phyloP scores from a whole-genome alignment of 2,797 vertebrate species.

The Urosaurus nigricauda region DNA sequence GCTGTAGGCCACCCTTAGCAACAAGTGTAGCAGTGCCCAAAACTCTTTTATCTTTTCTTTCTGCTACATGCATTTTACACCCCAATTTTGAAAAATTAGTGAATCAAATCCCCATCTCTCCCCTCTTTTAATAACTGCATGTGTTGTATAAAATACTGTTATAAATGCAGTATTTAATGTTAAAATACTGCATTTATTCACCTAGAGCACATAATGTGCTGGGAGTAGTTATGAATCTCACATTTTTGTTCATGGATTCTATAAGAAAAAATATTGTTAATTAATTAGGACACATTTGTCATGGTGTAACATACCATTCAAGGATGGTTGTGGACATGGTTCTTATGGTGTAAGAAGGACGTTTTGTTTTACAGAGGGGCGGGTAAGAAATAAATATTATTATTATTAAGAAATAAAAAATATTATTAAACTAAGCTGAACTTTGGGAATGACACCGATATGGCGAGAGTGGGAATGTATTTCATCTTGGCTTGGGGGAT shows the following conservation, averaged over 20 bases:
- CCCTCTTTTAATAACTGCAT: not conserved
- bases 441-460: not conserved
- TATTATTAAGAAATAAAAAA: too few species aligned
- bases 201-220: not conserved
- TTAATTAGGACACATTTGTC: too few species aligned
- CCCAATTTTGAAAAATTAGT: slow-evolving; percentile 11
- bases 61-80: not conserved
- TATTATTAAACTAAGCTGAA: not conserved
- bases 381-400: too few species aligned
- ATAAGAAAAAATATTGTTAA: not conserved
- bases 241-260: not conserved
- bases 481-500: not conserved
- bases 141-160: not conserved
- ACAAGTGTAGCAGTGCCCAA: not conserved
- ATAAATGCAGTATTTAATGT: not conserved
- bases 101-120: not conserved
- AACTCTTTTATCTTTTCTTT: slow-evolving; percentile 32
- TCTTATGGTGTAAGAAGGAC: not conserved
- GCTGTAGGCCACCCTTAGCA: not conserved
- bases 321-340: not conserved
- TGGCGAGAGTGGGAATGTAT: not conserved
- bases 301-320: not conserved
- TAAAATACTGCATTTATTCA: not conserved
- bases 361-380: too few species aligned
- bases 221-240: not conserved